phyloP scores from a whole-genome alignment of 2,797 vertebrate genomes.

The Bradypodion ventrale region DNA sequence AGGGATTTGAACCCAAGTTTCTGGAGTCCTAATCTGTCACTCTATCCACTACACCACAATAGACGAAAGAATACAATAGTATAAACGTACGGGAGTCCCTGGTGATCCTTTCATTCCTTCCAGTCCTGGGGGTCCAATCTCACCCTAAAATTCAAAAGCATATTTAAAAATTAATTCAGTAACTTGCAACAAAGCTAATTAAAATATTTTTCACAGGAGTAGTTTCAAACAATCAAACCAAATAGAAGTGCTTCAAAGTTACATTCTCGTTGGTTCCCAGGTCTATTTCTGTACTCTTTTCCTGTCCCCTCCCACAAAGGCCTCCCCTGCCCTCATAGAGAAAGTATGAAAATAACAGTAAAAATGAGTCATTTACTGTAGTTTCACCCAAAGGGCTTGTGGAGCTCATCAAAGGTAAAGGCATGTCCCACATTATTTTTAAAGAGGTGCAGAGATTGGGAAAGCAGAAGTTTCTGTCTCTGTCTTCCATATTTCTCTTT shows the following conservation, averaged over 20 bases:
- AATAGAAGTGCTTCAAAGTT: not conserved
- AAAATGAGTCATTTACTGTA: not conserved
- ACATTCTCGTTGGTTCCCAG: not conserved
- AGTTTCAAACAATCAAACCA: slow-evolving; percentile 8
- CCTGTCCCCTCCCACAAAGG: not conserved
- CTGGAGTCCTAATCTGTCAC: too few species aligned
- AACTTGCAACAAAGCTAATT: slow-evolving; percentile 17
- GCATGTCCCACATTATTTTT: not conserved
- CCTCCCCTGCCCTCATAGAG: not conserved
- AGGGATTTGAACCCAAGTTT: too few species aligned
- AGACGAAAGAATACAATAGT: not conserved
- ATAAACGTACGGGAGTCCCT: slow-evolving; percentile 83
- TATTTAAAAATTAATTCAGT: slow-evolving; percentile 39
- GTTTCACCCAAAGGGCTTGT: not conserved
- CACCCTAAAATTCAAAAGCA: slow-evolving; percentile 81
- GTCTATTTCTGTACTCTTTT: not conserved
- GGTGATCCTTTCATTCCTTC: slow-evolving; percentile 83
- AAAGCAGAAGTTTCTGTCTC: not conserved
- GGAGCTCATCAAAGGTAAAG: not conserved
- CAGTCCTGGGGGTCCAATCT: slow-evolving; percentile 82
- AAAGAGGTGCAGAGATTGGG: not conserved
- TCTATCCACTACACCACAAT: not conserved
- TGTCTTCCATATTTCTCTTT: not conserved
- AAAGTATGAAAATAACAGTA: not conserved
- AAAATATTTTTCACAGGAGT: not conserved